Percentiles rank a stretch among this genome's conserved stretches.
Conservation (phyloP, 2,113 vertebrate genomes). For the Theristicus caerulescens region DNA sequence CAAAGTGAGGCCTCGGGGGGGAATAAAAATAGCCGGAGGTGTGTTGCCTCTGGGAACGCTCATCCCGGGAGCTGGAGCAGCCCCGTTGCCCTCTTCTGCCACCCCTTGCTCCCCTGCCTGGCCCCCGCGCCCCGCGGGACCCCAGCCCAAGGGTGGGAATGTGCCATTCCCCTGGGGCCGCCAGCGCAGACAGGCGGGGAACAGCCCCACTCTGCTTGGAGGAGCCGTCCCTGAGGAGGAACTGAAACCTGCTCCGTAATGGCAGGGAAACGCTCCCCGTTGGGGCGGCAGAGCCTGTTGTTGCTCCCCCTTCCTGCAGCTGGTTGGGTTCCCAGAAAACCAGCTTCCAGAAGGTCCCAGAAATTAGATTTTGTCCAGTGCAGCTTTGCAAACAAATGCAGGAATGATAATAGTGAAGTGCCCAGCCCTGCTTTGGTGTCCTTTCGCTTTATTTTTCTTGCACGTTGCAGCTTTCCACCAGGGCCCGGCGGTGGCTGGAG, state of each 20-base stretch:
- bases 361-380: not conserved
- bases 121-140: rapidly evolving
- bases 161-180: not conserved
- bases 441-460: not conserved
- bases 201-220: rapidly evolving
- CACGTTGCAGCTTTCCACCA: not conserved
- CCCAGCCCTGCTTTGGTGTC: not conserved
- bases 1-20: not conserved
- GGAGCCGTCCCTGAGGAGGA: not conserved
- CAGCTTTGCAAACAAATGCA: not conserved
- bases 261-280: not conserved
- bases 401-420: not conserved
- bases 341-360: not conserved
- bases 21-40: not conserved
- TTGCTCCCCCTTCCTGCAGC: not conserved
- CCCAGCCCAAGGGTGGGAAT: not conserved
- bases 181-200: not conserved
- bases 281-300: not conserved
- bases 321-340: not conserved
- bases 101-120: not conserved
- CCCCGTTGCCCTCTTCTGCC: not conserved
- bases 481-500: rapidly evolving
- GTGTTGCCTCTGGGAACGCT: not conserved
- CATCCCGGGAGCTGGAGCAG: not conserved
- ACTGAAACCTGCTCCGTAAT: not conserved